These are phyloP conservation scores for Atractosteus spatula DNA, from an alignment of 2,113 vertebrate species.

Conservation along the genomic window DNA sequence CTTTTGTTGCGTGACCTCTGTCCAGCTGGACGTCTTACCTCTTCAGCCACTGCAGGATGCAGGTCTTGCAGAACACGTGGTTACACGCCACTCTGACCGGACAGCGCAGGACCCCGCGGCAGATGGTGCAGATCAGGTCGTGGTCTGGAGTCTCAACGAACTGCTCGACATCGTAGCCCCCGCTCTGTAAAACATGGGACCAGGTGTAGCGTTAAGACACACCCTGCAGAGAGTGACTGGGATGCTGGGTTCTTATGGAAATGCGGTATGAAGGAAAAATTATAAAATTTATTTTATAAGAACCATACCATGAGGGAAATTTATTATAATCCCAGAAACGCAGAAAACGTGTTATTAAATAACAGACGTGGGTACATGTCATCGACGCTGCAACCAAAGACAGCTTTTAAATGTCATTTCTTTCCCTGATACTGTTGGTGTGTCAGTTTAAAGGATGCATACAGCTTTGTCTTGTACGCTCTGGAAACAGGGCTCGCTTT, in stretches of 20 bases:
- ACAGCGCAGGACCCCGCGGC: slow-evolving; percentile 76
- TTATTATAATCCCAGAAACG: too few relatives aligned
- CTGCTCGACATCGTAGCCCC: slow-evolving; percentile 77
- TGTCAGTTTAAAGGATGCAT: background rate
- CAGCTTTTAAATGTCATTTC: too few relatives aligned
- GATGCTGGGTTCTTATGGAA: background rate
- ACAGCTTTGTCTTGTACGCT: background rate
- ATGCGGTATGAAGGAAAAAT: background rate
- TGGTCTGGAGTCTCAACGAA: slow-evolving; percentile 75
- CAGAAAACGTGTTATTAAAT: too few relatives aligned
- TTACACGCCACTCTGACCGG: slow-evolving; percentile 76
- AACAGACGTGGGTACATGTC: too few relatives aligned
- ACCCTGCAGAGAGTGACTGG: too few relatives aligned
- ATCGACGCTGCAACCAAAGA: too few relatives aligned
- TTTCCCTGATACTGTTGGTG: too few relatives aligned
- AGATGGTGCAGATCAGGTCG: slow-evolving; percentile 79
- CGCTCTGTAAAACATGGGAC: slow-evolving; percentile 56
- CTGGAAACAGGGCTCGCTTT: background rate
- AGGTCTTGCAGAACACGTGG: slow-evolving; percentile 84
- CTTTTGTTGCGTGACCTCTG: too few relatives aligned
- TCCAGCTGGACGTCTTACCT: slow-evolving; percentile 55
- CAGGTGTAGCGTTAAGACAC: background rate
- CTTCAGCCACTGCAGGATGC: slow-evolving; percentile 79
- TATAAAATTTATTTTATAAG: background rate
- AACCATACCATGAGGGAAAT: too few relatives aligned